A percentile compares a stretch with the other conserved stretches of the same genome.
phyloP scores from a whole-genome alignment of 2,888 invertebrate genomes.

The Allacma fusca region DNA sequence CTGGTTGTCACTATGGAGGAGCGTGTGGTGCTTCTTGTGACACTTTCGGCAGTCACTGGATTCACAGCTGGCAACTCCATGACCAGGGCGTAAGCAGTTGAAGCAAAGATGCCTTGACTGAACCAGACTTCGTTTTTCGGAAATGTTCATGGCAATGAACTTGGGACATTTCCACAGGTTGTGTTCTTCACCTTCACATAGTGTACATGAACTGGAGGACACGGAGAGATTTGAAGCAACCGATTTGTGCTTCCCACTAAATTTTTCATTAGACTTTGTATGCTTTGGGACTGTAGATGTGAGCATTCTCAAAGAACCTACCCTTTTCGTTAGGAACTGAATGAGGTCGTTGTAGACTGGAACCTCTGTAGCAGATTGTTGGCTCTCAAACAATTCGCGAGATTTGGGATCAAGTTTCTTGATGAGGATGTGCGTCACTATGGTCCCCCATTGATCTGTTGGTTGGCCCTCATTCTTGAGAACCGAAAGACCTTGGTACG shows the following conservation, averaged over 20 bases:
- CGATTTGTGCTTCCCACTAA: no score
- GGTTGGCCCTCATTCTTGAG: background rate
- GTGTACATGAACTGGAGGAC: no score
- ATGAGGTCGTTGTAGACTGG: background rate
- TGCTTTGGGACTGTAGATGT: background rate
- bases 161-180: no score
- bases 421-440: background rate
- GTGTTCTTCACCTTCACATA: no score
- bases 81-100: background rate
- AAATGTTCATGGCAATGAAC: background rate
- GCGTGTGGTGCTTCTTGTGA: background rate
- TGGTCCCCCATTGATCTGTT: background rate
- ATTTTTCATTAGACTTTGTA: background rate
- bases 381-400: background rate
- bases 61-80: background rate
- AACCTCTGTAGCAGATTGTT: background rate
- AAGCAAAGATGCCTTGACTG: background rate
- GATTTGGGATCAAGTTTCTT: background rate
- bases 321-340: background rate
- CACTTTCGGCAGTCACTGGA: background rate
- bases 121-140: background rate
- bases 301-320: background rate
- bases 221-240: no score
- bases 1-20: background rate
- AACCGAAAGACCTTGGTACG: no score